Conservation (phyloP, 1,140 invertebrate genomes). For the Brachionus rotundiformis region DNA sequence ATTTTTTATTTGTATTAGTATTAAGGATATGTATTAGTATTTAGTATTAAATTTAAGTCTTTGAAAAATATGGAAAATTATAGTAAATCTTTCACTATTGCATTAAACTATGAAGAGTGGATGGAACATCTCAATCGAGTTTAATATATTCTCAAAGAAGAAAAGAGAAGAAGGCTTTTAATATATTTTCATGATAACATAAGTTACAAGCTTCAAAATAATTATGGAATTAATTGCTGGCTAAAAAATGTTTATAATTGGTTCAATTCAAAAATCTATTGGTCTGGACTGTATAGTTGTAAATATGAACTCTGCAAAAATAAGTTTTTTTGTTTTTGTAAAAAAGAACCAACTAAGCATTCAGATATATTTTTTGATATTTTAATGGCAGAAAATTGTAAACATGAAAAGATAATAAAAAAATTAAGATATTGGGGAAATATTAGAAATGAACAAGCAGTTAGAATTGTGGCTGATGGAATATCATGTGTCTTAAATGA, state of each 20-base stretch:
- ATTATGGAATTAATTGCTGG: background rate
- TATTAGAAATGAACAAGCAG: background rate
- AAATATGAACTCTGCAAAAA: background rate
- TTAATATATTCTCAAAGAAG: too few relatives aligned
- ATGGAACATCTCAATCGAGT: background rate
- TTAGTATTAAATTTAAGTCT: too few relatives aligned
- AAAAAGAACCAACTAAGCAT: slow-evolving; percentile 17
- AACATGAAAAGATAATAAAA: background rate
- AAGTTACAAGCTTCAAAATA: slow-evolving; percentile 1
- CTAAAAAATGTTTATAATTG: background rate
- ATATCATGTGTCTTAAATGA: background rate
- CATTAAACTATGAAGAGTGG: background rate
- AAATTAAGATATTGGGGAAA: background rate
- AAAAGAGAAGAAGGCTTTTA: background rate
- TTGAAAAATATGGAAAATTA: background rate
- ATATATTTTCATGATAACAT: slow-evolving; percentile 11
- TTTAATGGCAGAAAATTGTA: background rate
- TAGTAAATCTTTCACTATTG: background rate
- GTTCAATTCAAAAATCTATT: background rate
- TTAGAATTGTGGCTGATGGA: background rate
- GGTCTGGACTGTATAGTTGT: background rate
- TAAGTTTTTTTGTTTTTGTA: background rate
- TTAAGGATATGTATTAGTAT: background rate
- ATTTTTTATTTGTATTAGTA: background rate
- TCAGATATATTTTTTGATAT: too few relatives aligned